Evolutionary conservation across 2,888 invertebrate species (phyloP).

Genomic region (Pyrochroa serraticornis): DNA sequence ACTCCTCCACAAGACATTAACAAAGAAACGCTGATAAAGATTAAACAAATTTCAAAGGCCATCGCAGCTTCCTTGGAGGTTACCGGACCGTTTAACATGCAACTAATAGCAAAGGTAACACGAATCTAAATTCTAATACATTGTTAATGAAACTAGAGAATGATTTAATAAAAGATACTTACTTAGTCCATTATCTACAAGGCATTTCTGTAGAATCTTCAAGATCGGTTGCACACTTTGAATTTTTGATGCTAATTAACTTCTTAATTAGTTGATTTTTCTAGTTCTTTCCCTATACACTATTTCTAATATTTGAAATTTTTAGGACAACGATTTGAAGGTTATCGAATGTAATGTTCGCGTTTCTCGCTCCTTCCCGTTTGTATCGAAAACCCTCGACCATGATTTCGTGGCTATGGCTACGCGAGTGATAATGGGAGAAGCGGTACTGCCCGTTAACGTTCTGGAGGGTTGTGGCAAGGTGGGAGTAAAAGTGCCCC

Average conservation of each 20-base stretch:
- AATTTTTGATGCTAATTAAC: no score
- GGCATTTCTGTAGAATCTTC: no score
- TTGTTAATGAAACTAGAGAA: no score
- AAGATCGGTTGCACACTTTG: no score
- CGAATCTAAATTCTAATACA: no score
- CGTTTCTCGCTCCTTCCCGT: conserved; percentile 98
- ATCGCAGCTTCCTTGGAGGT: conserved; percentile 91
- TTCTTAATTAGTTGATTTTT: no score
- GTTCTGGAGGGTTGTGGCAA: conserved; percentile 82
- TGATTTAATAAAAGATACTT: no score
- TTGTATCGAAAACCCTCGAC: conserved; percentile 97
- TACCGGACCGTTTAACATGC: conserved; percentile 98
- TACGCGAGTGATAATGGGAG: conserved; percentile 90
- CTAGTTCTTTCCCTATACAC: neutral
- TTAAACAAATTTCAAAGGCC: conserved; percentile 85
- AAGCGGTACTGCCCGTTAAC: conserved; percentile 83
- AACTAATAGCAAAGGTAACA: conserved; percentile 96
- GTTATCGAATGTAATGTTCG: conserved; percentile 99
- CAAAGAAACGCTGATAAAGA: conserved; percentile 85
- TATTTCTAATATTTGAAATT: conserved; percentile 19
- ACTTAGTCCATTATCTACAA: no score
- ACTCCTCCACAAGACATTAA: conserved; percentile 99
- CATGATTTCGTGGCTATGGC: conserved; percentile 98
- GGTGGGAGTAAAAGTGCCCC: conserved; percentile 97
- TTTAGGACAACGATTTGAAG: conserved; percentile 84